phyloP scores from a whole-genome alignment of 2,113 vertebrate genomes.

The Rhagologus leucostigma region DNA sequence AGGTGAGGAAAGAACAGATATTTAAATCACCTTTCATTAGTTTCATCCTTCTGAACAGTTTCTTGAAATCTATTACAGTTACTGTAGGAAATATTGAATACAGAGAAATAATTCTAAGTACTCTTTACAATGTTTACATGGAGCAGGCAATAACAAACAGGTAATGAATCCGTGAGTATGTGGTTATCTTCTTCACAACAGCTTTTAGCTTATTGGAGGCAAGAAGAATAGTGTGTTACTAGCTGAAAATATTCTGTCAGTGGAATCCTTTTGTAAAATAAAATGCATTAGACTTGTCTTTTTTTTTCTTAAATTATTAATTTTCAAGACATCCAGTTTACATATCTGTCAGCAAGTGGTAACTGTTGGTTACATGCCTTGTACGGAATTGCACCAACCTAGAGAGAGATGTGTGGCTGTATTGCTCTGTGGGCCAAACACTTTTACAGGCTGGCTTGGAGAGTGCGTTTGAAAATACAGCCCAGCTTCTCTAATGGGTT shows the following conservation, averaged over 20 bases:
- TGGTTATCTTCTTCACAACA: neutral
- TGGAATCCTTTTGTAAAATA: neutral
- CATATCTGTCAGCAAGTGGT: accelerated
- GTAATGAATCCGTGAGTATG: neutral
- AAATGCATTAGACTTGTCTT: neutral
- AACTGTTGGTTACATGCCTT: neutral
- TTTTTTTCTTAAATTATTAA: no score
- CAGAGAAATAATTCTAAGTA: neutral
- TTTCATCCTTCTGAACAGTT: neutral
- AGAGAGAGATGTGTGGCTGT: accelerated
- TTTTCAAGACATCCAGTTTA: neutral
- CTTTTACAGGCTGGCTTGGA: neutral
- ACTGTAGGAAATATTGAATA: neutral
- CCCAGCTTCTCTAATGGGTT: neutral
- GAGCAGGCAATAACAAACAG: neutral
- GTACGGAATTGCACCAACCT: neutral
- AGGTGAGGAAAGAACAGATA: neutral
- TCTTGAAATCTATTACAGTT: neutral
- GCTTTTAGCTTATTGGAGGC: neutral
- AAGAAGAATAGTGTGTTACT: neutral
- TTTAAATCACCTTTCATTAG: neutral
- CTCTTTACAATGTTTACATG: neutral
- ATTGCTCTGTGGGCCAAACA: neutral
- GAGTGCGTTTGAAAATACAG: neutral
- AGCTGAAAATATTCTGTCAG: neutral